Evolutionary conservation across 2,113 vertebrate species (phyloP), one percentile per base, ranked within the genome.

Genomic region (Motacilla alba): DNA sequence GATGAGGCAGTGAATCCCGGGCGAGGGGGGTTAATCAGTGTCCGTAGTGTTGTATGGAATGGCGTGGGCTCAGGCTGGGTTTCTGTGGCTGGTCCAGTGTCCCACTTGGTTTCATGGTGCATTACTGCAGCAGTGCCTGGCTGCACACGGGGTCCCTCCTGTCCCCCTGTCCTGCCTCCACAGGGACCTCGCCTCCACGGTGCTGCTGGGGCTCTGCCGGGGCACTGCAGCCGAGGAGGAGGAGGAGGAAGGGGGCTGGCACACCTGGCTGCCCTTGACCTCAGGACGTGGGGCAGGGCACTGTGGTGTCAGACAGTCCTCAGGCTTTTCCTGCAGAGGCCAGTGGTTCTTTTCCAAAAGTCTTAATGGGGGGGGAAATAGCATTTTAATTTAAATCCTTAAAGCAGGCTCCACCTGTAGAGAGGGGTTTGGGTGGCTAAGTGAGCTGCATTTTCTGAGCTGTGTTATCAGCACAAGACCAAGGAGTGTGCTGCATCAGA

Each of bases 261-360:
- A 0, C 33, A 4, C 10, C 1, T 1, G 1, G 8, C 16, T 26
- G 30, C n/a, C 23, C 50, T 50, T 49, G 1, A 1, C 41, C 10
- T 15, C 0, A 0, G 52, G 52, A 3, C 0, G 0, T 10, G 59
- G 43, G 47, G n/a, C 50, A 80, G 46, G 66, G 56, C 39, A 1
- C 52, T 5, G 33, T 0, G 33, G 3, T 30, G 7, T 0, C 0
- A 11, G 31, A 22, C 1, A 0, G 15, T 37, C 50, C 20, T 59
- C 44, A 7, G 0, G 24, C 44, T 33, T 63, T 30, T 33, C 24
- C 39, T 20, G 46, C 49, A 52, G 88, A 58, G 15, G 19, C 17
- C 0, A 0, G 4, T 22, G 22, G 24, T 49, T 87, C 41, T 33
- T 44, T 37, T 69, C 55, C 59, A 35, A 31, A 73, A 81, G 28